Base-by-base conservation (phyloP, 2,888 invertebrate genomes). In the Drosophila kambysellisi region DNA sequence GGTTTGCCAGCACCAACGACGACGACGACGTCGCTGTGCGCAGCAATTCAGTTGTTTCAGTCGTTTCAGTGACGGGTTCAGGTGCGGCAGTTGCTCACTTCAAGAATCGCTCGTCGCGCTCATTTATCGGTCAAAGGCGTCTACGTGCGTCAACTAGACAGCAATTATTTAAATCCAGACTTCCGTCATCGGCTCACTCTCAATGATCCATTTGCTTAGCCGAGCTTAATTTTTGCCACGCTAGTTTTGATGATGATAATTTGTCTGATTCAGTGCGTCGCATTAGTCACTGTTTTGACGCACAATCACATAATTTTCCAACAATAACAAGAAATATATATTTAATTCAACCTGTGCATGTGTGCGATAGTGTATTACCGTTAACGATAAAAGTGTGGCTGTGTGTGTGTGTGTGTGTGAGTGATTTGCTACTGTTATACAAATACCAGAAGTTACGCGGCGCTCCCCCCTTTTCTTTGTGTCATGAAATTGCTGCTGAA, bases 401-500 rank as follows among this genome's bases (percentile, higher is more conserved):
- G 30, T 41, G 66, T 25, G 35, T 37, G 37, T 41, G 56, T 58
- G 41, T 60, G 43, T 29, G 29, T 51, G 37, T 43, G 20, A 37
- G 43, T 32, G 4, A 11, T 61, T 17, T 58, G 39, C 30, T n/a
- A 58, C 72, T 57, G 52, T 61, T 61, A 48, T 62, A 69, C 50
- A 48, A 20, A n/a, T 15, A 15, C 7, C 15, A 25, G 8, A 12
- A 20, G 20, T 20, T 7, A 46, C 46, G 20, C 12, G 39, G 68
- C 25, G 17, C 48, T 48, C 11, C 29, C 29, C 46, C 20, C 5
- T 4, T 25, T 12, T 29, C 29, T 0, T 15, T 9, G 61, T 37
- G 61, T 30, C 61, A 93, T 93, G 93, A 93, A 93, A 85, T 82
- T 93, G 63, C 72, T 93, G 59, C 73, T 93, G 9, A 93, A 93